Evolutionary conservation across 2,797 vertebrate species (phyloP).

Genomic region (Poecile montanus): DNA sequence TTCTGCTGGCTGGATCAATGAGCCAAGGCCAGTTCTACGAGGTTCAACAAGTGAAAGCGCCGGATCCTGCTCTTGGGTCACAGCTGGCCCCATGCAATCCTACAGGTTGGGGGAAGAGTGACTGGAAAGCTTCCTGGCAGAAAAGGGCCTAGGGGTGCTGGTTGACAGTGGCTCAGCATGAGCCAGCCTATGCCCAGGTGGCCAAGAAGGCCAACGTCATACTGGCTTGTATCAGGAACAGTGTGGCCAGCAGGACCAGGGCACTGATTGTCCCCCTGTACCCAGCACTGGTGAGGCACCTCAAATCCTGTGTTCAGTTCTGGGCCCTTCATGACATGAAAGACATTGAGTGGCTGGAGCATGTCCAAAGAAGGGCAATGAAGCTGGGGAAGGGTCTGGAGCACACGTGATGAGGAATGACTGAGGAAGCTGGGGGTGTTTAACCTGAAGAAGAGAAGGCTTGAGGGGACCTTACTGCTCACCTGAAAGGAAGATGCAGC

Average conservation of each 20-base stretch:
- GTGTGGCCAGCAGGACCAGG: neutral
- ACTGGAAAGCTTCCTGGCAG: neutral
- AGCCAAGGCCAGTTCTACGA: neutral
- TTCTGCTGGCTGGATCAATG: neutral
- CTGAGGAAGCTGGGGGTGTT: neutral
- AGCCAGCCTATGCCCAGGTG: neutral
- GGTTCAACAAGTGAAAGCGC: neutral
- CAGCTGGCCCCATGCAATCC: too few relatives aligned
- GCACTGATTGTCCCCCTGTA: neutral
- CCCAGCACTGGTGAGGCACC: neutral
- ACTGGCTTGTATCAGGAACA: neutral
- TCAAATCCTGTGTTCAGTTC: neutral
- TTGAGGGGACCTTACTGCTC: neutral
- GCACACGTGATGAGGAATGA: neutral
- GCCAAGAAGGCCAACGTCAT: neutral
- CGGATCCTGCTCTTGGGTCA: neutral
- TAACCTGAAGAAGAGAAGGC: neutral
- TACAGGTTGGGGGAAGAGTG: neutral
- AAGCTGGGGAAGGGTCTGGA: neutral
- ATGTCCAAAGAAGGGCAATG: neutral
- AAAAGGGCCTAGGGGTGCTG: neutral
- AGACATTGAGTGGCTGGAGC: neutral
- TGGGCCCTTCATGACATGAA: neutral
- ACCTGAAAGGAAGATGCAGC: neutral
- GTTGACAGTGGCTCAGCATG: neutral